A percentile compares a stretch with the other conserved stretches of the same genome.
Conservation (phyloP, 2,888 invertebrate species). For the Epirrhoe alternata region DNA sequence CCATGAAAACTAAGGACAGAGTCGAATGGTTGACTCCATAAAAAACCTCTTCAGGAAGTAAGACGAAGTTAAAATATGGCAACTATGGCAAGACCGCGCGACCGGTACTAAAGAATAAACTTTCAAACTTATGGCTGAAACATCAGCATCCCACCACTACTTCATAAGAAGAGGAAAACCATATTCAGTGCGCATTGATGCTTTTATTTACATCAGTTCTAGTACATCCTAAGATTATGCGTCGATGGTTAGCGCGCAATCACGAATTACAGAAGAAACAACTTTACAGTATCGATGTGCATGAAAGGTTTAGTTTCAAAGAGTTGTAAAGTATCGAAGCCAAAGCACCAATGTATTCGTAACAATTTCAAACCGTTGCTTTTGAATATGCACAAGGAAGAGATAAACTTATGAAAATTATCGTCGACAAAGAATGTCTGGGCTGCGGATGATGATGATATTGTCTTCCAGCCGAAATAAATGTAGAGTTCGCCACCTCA, state of each 20-base stretch:
- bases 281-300: background rate
- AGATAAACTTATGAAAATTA: slow-evolving; percentile 7
- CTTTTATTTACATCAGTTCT: background rate
- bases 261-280: background rate
- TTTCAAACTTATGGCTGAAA: slow-evolving; percentile 3
- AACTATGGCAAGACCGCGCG: slow-evolving; percentile 8
- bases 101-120: background rate
- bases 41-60: background rate
- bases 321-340: background rate
- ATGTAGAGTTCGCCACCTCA: slow-evolving; percentile 21
- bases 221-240: background rate
- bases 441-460: background rate
- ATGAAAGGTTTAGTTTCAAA: background rate
- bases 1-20: background rate
- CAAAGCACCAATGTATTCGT: background rate
- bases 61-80: slow-evolving; percentile 4
- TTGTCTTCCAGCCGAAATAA: background rate
- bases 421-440: background rate
- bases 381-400: background rate
- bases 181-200: background rate
- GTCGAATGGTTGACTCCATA: background rate
- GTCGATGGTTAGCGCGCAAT: background rate
- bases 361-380: background rate
- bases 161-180: background rate
- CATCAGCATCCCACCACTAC: background rate